phyloP scores from a whole-genome alignment of 2,888 invertebrate species.

The Macrosoma leucophasiata region DNA sequence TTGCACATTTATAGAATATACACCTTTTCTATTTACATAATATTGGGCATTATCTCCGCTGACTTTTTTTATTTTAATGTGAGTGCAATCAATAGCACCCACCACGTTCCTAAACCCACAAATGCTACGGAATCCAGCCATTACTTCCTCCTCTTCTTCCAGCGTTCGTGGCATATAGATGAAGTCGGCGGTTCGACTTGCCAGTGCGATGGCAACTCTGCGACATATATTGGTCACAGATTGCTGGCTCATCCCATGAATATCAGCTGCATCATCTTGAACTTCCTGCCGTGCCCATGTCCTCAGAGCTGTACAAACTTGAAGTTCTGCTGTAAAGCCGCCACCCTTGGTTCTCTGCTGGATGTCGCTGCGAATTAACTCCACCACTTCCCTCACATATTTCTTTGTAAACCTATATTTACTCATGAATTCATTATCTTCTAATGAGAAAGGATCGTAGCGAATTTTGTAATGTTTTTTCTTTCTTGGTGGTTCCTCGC shows the following conservation, averaged over 20 bases:
- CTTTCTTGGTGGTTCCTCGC: no score
- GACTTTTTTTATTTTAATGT: slow-evolving; percentile 18
- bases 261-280: slow-evolving; percentile 22
- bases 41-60: slow-evolving; percentile 14
- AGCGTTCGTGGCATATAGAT: slow-evolving; percentile 19
- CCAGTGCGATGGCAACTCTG: slow-evolving; percentile 20
- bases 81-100: slow-evolving; percentile 20
- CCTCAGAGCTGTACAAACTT: slow-evolving; percentile 19
- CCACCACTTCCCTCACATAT: slow-evolving; percentile 16
- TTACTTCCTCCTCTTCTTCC: slow-evolving; percentile 14
- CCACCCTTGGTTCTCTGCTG: slow-evolving; percentile 17
- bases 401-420: slow-evolving; percentile 12
- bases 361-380: slow-evolving; percentile 15
- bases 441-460: no score
- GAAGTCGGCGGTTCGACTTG: slow-evolving; percentile 13
- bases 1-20: slow-evolving; percentile 21
- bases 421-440: no score
- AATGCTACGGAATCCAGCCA: slow-evolving; percentile 15
- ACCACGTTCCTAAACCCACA: slow-evolving; percentile 19
- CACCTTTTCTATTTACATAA: slow-evolving; percentile 22
- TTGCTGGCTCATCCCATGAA: slow-evolving; percentile 18
- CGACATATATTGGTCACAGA: slow-evolving; percentile 18
- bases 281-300: slow-evolving; percentile 21
- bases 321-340: slow-evolving; percentile 18
- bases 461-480: no score